Percentiles rank a stretch among this genome's conserved stretches.
Conservation (phyloP, 2,888 invertebrate species). For the Taphrorychus bicolor region DNA sequence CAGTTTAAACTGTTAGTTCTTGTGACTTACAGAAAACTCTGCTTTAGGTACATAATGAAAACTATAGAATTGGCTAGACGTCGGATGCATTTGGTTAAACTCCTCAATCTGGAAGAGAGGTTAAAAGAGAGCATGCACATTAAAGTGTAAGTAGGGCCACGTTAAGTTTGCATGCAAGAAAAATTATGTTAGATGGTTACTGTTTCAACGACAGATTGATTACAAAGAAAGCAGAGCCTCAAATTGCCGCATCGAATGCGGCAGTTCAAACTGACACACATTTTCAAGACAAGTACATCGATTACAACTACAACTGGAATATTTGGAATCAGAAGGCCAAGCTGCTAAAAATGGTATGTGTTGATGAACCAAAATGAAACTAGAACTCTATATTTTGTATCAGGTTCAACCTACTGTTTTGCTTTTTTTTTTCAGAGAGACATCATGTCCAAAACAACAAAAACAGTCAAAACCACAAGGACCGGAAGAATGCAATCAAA, state of each 20-base stretch:
- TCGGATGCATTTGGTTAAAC: constrained; percentile 10
- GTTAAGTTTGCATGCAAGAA: too few relatives aligned
- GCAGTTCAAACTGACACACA: constrained; percentile 23
- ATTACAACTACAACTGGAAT: constrained; percentile 23
- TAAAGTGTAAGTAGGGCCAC: constrained; percentile 11
- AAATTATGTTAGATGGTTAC: too few relatives aligned
- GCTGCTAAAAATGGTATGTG: too few relatives aligned
- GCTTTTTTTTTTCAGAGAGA: too few relatives aligned
- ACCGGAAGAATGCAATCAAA: neutral
- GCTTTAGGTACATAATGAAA: constrained; percentile 23
- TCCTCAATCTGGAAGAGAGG: constrained; percentile 8
- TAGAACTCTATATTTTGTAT: too few relatives aligned
- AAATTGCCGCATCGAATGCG: neutral
- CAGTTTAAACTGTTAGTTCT: too few relatives aligned
- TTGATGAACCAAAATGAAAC: too few relatives aligned
- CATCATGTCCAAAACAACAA: too few relatives aligned
- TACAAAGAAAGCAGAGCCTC: neutral
- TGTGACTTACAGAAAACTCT: too few relatives aligned
- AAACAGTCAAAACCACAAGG: neutral
- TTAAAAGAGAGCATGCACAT: constrained; percentile 3
- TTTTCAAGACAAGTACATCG: constrained; percentile 2
- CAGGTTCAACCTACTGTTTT: too few relatives aligned
- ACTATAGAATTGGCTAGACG: constrained; percentile 14
- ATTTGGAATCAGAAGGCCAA: constrained; percentile 13
- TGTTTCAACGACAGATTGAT: too few relatives aligned